Conservation (phyloP, 2,113 vertebrate species). For the Dendropsophus ebraccatus region DNA sequence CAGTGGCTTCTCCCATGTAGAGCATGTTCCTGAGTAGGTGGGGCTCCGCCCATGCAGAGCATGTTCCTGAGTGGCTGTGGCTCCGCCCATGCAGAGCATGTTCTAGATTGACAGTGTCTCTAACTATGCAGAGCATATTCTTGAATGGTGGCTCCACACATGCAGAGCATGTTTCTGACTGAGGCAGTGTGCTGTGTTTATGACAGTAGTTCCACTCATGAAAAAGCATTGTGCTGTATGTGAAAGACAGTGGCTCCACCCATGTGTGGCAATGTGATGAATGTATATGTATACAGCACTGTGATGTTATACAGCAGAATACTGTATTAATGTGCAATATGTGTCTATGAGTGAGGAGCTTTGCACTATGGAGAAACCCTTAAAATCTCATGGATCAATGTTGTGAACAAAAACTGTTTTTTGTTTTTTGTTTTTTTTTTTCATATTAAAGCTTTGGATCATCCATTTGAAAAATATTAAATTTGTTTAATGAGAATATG, state of each 20-base stretch:
- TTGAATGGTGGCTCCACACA: neutral
- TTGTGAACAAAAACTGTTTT: neutral
- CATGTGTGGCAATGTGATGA: neutral
- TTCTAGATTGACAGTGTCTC: neutral
- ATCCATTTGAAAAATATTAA: neutral
- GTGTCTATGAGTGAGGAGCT: slow-evolving; percentile 19
- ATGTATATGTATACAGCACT: neutral
- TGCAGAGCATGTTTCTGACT: neutral
- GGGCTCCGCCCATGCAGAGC: neutral
- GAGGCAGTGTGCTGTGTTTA: too few species aligned
- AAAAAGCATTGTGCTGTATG: neutral
- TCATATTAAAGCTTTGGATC: slow-evolving; percentile 14
- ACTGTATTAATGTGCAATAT: slow-evolving; percentile 49
- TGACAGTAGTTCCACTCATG: neutral
- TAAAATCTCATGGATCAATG: slow-evolving; percentile 15
- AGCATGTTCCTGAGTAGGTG: neutral
- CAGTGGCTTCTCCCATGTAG: neutral
- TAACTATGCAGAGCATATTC: neutral
- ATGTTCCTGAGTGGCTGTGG: too few species aligned
- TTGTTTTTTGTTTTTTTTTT: neutral
- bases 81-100: too few species aligned
- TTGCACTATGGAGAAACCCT: slow-evolving; percentile 19
- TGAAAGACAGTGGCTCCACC: neutral
- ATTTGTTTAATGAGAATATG: neutral
- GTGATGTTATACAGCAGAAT: neutral